Conservation (phyloP, 2,797 vertebrate genomes). For the Hypotaenidia okinawae region DNA sequence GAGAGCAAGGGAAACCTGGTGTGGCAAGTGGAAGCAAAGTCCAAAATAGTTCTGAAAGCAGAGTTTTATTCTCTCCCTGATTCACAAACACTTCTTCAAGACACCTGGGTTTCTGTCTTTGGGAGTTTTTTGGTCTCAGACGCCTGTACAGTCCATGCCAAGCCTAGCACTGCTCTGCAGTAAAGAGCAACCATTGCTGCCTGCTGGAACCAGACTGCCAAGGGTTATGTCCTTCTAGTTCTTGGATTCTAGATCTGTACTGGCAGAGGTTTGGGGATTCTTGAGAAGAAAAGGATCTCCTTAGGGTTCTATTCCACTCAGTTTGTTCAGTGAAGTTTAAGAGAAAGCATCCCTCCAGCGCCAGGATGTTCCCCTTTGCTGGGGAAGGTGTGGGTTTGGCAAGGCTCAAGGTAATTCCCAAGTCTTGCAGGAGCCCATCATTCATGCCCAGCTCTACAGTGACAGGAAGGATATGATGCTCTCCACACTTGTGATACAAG, state of each 20-base stretch:
- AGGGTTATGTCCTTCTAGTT: neutral
- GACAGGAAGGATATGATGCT: neutral
- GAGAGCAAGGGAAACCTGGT: neutral
- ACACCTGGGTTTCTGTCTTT: neutral
- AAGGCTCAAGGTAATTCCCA: neutral
- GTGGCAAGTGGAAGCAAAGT: neutral
- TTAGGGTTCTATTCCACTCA: neutral
- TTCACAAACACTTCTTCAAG: neutral
- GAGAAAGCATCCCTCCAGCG: neutral
- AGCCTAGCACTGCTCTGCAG: neutral
- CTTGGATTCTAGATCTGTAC: neutral
- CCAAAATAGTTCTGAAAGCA: neutral
- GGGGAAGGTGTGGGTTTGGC: neutral
- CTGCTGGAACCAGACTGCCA: neutral
- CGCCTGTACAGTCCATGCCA: neutral
- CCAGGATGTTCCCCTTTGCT: rapidly evolving
- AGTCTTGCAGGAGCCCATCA: neutral
- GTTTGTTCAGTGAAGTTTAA: neutral
- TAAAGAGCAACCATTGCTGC: neutral
- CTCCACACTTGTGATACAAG: rapidly evolving
- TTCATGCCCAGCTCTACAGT: neutral
- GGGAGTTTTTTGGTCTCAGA: neutral
- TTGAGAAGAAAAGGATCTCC: neutral
- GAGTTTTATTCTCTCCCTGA: neutral
- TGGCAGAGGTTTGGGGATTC: rapidly evolving